These are phyloP conservation scores for Gallinago media DNA, from an alignment of 2,113 vertebrate genomes.

Conservation along the genomic window DNA sequence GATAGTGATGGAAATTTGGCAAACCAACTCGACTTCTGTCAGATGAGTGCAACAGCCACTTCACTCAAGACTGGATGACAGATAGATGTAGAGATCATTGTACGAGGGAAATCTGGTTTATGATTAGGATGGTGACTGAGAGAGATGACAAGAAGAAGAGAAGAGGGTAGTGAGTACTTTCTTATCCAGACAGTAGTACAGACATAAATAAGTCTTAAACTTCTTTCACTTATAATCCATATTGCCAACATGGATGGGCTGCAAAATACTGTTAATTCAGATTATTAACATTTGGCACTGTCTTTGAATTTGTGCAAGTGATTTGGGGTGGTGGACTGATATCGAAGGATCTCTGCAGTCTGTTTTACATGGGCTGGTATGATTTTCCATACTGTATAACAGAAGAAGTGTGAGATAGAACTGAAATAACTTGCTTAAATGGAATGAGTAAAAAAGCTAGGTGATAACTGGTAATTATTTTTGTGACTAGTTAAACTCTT, in stretches of 20 bases:
- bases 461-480: not conserved
- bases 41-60: conserved; percentile 67
- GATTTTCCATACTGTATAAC: not conserved
- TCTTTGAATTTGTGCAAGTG: not conserved
- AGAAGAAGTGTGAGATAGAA: not conserved
- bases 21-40: conserved; percentile 59
- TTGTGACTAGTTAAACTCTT: not conserved
- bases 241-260: not conserved
- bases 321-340: not conserved
- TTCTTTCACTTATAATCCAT: not conserved
- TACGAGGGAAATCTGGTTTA: conserved; percentile 25
- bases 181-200: not conserved
- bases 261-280: not conserved
- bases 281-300: conserved; percentile 2
- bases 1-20: conserved; percentile 75
- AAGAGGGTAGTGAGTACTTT: not conserved
- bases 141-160: not conserved
- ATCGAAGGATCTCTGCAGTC: not conserved
- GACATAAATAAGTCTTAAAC: not conserved
- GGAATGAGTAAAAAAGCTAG: not conserved
- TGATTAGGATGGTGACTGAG: conserved; percentile 28
- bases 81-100: conserved; percentile 52
- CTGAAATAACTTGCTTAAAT: not conserved
- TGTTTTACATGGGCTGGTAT: not conserved
- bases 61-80: conserved; percentile 70